Conservation (phyloP, 2,113 vertebrate genomes). For the Xenus cinereus region DNA sequence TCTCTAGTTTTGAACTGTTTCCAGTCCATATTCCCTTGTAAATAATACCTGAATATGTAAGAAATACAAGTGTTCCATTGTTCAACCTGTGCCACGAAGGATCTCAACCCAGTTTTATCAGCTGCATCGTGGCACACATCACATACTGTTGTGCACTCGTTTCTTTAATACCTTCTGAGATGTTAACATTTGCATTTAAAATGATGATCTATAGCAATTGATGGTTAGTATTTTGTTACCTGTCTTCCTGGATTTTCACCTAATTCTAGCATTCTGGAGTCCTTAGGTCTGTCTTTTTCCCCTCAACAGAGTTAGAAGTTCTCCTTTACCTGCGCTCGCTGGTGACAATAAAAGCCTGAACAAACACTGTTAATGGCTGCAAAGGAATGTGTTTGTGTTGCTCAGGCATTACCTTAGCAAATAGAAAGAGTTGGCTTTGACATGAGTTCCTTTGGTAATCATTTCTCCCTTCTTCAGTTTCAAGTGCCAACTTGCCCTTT, state of each 20-base stretch:
- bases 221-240: background rate
- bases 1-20: background rate
- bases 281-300: background rate
- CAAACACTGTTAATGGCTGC: background rate
- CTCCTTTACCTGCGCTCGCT: background rate
- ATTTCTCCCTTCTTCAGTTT: background rate
- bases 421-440: background rate
- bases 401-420: background rate
- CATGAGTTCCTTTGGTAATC: background rate
- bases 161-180: background rate
- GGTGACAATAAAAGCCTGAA: background rate
- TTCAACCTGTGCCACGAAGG: background rate
- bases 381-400: background rate
- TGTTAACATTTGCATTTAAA: background rate
- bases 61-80: background rate
- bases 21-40: background rate
- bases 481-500: background rate
- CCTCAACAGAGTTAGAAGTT: background rate
- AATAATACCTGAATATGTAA: background rate
- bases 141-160: rapidly evolving
- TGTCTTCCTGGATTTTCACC: background rate
- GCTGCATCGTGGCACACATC: rapidly evolving
- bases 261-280: background rate
- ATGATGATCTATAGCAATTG: background rate
- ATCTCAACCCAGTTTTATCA: background rate